Evolutionary conservation across 2,888 invertebrate genomes (phyloP).

Genomic region (Sepiola atlantica): DNA sequence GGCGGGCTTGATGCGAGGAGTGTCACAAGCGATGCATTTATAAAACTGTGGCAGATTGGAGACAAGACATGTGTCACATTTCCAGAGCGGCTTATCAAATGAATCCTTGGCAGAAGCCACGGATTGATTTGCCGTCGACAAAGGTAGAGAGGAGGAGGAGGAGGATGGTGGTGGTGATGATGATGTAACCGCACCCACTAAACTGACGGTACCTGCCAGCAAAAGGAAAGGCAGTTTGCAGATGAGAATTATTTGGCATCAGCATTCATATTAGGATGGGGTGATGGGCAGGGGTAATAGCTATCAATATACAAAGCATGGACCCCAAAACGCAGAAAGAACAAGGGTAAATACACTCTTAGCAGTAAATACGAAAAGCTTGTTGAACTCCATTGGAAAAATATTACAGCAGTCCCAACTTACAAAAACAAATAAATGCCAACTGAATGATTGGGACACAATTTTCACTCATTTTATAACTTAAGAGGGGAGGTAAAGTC

Average conservation of each 20-base stretch:
- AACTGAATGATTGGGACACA: no score
- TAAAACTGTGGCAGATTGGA: conserved; percentile 38
- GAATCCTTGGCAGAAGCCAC: not conserved
- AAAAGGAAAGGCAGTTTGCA: conserved; percentile 40
- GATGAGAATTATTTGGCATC: not conserved
- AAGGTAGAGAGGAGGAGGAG: not conserved
- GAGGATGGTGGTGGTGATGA: not conserved
- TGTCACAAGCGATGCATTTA: conserved; percentile 47
- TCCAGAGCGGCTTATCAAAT: conserved; percentile 40
- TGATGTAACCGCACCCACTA: not conserved
- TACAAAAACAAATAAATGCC: not conserved
- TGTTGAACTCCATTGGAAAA: not conserved
- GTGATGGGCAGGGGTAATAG: not conserved
- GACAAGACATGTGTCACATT: conserved; percentile 47
- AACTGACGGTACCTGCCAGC: conserved; percentile 38
- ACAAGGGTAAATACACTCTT: not conserved
- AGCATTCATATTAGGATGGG: not conserved
- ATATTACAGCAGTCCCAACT: not conserved
- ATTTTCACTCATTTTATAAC: not conserved
- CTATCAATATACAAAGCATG: not conserved
- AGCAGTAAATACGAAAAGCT: not conserved
- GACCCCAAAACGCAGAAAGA: not conserved
- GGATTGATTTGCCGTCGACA: not conserved
- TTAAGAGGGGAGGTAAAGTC: not conserved
- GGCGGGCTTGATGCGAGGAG: conserved; percentile 44